These are phyloP conservation scores for Ormyrus pomaceus DNA, from an alignment of 2,888 invertebrate genomes.

Conservation along the genomic window DNA sequence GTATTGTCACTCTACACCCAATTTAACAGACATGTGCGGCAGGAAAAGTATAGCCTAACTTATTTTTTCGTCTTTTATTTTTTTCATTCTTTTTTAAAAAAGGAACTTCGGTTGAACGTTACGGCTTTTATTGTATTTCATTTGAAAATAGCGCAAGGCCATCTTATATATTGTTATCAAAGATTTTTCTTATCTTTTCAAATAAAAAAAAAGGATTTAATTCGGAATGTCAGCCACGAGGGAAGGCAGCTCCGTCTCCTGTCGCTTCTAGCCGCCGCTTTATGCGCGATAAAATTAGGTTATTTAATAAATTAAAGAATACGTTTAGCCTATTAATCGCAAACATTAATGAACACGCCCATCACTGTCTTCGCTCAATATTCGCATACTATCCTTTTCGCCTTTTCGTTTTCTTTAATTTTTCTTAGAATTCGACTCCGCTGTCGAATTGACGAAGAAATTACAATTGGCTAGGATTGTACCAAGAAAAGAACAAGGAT, in stretches of 20 bases:
- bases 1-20: constrained; percentile 58
- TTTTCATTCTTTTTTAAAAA: constrained; percentile 64
- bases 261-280: neutral
- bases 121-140: constrained; percentile 59
- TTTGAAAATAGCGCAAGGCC: constrained; percentile 46
- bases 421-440: constrained; percentile 20
- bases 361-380: constrained; percentile 28
- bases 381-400: constrained; percentile 18
- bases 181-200: constrained; percentile 31
- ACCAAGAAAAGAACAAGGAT: constrained; percentile 42
- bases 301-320: constrained; percentile 30
- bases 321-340: constrained; percentile 20
- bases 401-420: constrained; percentile 4
- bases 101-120: constrained; percentile 70
- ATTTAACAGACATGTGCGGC: constrained; percentile 65
- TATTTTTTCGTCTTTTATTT: constrained; percentile 51
- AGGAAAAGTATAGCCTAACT: constrained; percentile 61
- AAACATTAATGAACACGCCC: constrained; percentile 12
- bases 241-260: constrained; percentile 17
- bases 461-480: constrained; percentile 36
- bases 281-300: neutral
- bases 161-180: constrained; percentile 18
- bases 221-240: constrained; percentile 47
- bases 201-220: constrained; percentile 39
- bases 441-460: constrained; percentile 12